Evolutionary conservation across 1,140 invertebrate species (phyloP).

Genomic region (Xylocopa sonorina): DNA sequence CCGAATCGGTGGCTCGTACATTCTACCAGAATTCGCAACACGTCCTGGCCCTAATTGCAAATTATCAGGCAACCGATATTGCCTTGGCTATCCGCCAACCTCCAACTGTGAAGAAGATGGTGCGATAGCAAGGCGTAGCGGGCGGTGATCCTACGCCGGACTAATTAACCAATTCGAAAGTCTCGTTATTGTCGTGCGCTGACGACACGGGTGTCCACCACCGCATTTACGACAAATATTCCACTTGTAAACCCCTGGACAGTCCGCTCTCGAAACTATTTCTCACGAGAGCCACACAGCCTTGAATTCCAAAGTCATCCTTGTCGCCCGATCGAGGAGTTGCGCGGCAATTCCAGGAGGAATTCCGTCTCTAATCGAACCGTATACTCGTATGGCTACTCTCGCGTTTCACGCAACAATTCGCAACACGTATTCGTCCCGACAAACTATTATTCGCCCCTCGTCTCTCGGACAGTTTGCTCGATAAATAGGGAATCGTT

Average conservation of each 20-base stretch:
- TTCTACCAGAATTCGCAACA: slow-evolving; percentile 48
- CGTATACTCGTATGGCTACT: no score
- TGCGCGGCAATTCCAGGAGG: not conserved
- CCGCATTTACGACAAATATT: no score
- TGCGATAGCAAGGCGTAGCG: not conserved
- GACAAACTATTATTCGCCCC: not conserved
- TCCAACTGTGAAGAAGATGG: slow-evolving; percentile 21
- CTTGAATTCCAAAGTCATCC: not conserved
- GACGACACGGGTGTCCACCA: not conserved
- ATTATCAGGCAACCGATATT: slow-evolving; percentile 59
- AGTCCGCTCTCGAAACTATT: not conserved
- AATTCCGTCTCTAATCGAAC: slow-evolving; percentile 4
- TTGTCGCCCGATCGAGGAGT: not conserved
- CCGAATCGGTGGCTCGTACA: slow-evolving; percentile 28
- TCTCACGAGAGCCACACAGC: slow-evolving; percentile 8
- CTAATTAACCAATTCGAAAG: no score
- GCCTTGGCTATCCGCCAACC: slow-evolving; percentile 51
- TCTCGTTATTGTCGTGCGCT: not conserved
- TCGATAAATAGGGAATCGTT: not conserved
- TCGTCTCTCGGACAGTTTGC: not conserved
- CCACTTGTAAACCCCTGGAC: no score
- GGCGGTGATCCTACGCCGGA: not conserved
- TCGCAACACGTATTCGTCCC: slow-evolving; percentile 3
- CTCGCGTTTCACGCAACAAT: not conserved
- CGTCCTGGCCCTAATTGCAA: slow-evolving; percentile 63